phyloP scores from a whole-genome alignment of 2,113 vertebrate genomes.

The Sylvia atricapilla region DNA sequence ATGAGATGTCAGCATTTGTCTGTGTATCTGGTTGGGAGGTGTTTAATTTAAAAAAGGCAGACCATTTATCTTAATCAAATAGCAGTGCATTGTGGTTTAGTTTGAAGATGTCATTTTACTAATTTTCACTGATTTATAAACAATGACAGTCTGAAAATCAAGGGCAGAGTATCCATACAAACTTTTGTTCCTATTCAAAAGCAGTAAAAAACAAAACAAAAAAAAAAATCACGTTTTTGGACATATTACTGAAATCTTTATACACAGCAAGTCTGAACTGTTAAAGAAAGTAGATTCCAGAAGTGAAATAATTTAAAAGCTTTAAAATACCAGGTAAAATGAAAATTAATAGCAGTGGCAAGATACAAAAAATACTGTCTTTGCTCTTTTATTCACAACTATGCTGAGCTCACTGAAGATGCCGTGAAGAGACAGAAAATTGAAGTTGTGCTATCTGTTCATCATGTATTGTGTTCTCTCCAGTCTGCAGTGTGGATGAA shows the following conservation, averaged over 20 bases:
- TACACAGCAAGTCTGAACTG: not conserved
- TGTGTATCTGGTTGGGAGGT: not conserved
- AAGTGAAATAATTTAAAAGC: not conserved
- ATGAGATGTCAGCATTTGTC: not conserved
- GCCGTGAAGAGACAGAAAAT: not conserved
- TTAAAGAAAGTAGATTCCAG: not conserved
- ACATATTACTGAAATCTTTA: not conserved
- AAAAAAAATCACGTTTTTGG: not conserved
- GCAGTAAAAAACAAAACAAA: not conserved
- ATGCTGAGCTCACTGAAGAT: not conserved
- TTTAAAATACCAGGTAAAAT: not conserved
- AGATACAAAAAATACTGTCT: not conserved
- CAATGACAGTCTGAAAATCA: not conserved
- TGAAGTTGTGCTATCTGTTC: not conserved
- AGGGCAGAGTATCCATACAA: not conserved
- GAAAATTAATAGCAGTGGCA: not conserved
- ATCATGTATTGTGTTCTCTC: not conserved
- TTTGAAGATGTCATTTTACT: not conserved
- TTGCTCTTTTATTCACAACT: not conserved
- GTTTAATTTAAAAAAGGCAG: not conserved
- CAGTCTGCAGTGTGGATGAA: not conserved
- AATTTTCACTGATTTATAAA: not conserved
- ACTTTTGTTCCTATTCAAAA: not conserved
- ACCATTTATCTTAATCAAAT: not conserved
- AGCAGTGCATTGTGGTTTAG: not conserved